phyloP scores from a whole-genome alignment of 2,113 vertebrate genomes.

The Callospermophilus lateralis region DNA sequence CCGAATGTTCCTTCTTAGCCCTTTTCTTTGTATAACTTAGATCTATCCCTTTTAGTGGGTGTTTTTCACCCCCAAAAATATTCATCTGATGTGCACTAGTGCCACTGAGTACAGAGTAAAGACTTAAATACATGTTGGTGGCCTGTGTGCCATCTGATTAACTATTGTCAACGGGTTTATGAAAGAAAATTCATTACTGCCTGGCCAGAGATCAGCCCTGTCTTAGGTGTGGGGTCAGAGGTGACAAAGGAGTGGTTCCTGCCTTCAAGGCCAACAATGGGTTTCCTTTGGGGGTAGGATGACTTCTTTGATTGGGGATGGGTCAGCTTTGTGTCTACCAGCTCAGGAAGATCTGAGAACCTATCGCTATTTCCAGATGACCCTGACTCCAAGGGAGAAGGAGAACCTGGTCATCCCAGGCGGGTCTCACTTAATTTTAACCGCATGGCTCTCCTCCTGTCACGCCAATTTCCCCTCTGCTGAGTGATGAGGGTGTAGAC shows the following conservation, averaged over 20 bases:
- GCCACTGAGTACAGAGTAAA: too few relatives aligned
- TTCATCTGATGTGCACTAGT: background rate
- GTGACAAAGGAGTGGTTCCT: background rate
- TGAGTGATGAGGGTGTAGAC: conserved; percentile 59
- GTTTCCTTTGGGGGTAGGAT: background rate
- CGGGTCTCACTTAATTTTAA: background rate
- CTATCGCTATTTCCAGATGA: conserved; percentile 19
- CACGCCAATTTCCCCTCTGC: conserved; percentile 16
- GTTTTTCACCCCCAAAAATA: background rate
- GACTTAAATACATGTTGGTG: background rate
- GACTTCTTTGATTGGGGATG: background rate
- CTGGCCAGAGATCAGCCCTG: background rate
- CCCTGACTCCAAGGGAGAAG: background rate
- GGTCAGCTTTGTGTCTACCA: background rate
- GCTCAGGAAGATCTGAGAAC: background rate
- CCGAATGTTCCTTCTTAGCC: background rate
- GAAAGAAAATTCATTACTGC: background rate
- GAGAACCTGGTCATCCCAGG: background rate
- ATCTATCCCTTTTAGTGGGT: background rate
- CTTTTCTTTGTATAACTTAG: background rate
- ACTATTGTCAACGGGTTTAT: background rate
- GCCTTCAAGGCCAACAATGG: background rate
- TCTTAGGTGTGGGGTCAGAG: background rate
- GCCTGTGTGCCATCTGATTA: background rate
- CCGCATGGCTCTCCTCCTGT: background rate